Base-by-base conservation (phyloP, 1,140 invertebrate species). In the Wiebesia pumilae region DNA sequence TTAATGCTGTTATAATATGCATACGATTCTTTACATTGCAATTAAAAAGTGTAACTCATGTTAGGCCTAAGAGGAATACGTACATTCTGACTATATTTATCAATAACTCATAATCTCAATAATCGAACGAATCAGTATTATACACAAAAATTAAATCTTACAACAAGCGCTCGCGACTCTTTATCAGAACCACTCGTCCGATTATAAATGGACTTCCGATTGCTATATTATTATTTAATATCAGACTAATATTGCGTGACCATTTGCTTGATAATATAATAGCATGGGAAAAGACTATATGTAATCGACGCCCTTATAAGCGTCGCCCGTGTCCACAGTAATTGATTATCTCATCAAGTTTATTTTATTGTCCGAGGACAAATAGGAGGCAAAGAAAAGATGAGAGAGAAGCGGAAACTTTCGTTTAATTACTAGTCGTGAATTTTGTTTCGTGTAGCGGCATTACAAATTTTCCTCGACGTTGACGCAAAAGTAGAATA, bases 191-290 rank as follows among this genome's bases (percentile, higher is more conserved):
- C 19, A 54, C 51, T 54, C 51, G 51, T 16, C 43, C 43, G 43
- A 4, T 47, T 12, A 12, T 12, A 4, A 54, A 54, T 14, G 51
- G 19, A 16, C 10, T 54, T 54, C 10, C 19, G 9, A 54, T 54
- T 54, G 10, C 51, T 9, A 79, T 58, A 79, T 35, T 79, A 79
- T 58, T 79, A 79, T 79, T 79, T 58, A 47, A 79, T 79, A 43
- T 58, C 12, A 14, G 16, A 16, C 21, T 79, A 79, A 43, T n/a
- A 77, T 43, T 77, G 12, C 47, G 16, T 30, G 30, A 10, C 0
- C 19, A 71, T 71, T 71, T 16, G 43, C 47, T 79, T 30, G 0
- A 58, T n/a, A 3, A 40, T 47, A 14, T 47, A 47, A 77, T 47
- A n/a, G 27, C 12, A n/a, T 12, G 24, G n/a, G 33, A 14, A 77